Evolutionary conservation across 1,140 invertebrate genomes (phyloP), one percentile per base, ranked within the genome.

Genomic region (Hydropsyche tenuis): DNA sequence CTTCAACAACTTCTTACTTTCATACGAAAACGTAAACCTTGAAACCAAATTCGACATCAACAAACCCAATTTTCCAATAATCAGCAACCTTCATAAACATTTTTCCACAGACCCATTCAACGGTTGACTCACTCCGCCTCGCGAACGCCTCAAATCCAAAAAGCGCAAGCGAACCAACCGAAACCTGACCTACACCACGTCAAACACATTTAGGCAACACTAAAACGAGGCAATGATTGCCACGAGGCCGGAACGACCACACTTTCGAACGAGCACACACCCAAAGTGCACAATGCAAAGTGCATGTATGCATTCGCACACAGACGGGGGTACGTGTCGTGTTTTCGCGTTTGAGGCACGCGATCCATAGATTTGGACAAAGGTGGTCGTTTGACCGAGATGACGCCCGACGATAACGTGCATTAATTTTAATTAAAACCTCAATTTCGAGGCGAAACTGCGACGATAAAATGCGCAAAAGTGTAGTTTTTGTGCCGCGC

Each of bases 291-390:
- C 9, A 37, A 9, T 37, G 30, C 30, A 37, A 37, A 4, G 30
- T 37, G 30, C 30, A 37, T 9, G 9, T 9, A 37, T 37, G 30
- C 30, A 37, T 37, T 4, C 30, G 9, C 30, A 37, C 30, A 37
- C 30, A 3, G 9, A 4, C 9, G 30, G 9, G 30, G n/a, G n/a
- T n/a, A n/a, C 27, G 63, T 65, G 63, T 25, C 63, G 63, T 65
- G 63, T 25, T 65, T 25, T 25, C 14, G 20, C 63, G 14, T 43
- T 37, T 30, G 20, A 20, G 27, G 27, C 63, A 65, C 63, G 63
- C 63, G 63, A 65, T 65, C 30, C 63, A 25, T 65, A 65, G 63
- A 65, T 65, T 65, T 65, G 63, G 63, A 65, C 63, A 65, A 65
- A 65, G 63, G 63, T 65, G 63, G 63, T 65, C 63, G 63, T 65